These are phyloP conservation scores for Phyllotreta cruciferae DNA, from an alignment of 2,888 invertebrate genomes.

Conservation along the genomic window DNA sequence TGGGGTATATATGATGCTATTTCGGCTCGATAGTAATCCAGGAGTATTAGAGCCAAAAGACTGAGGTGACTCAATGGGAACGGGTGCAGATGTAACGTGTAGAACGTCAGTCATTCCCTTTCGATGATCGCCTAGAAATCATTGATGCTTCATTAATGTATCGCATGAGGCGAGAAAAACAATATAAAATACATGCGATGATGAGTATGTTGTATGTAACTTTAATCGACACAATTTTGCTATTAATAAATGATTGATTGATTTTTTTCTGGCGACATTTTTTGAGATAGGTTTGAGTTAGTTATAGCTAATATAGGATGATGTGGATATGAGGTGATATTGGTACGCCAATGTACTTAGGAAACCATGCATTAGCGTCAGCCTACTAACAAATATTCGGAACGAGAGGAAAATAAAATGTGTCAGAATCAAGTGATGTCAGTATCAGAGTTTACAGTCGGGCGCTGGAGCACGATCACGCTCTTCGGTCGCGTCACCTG, in stretches of 20 bases:
- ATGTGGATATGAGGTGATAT: neutral
- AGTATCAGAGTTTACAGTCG: slow-evolving; percentile 38
- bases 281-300: no score
- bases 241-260: no score
- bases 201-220: no score
- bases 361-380: slow-evolving; percentile 5
- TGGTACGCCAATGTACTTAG: slow-evolving; percentile 8
- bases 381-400: slow-evolving; percentile 11
- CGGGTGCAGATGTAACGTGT: slow-evolving; percentile 39
- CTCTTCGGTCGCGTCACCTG: slow-evolving; percentile 52
- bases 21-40: slow-evolving; percentile 43
- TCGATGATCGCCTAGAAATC: neutral
- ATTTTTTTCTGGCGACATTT: no score
- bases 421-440: slow-evolving; percentile 40
- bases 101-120: slow-evolving; percentile 1
- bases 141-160: no score
- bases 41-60: slow-evolving; percentile 36
- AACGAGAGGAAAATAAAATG: slow-evolving; percentile 1
- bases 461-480: slow-evolving; percentile 50
- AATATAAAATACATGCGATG: no score
- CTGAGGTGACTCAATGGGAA: slow-evolving; percentile 55
- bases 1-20: slow-evolving; percentile 52
- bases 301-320: no score
- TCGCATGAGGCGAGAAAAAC: no score
- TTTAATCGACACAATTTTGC: no score